A percentile compares a stretch with the other conserved stretches of the same genome.
phyloP scores from a whole-genome alignment of 64 coral and sea anemone genomes.

The Orbicella faveolata region DNA sequence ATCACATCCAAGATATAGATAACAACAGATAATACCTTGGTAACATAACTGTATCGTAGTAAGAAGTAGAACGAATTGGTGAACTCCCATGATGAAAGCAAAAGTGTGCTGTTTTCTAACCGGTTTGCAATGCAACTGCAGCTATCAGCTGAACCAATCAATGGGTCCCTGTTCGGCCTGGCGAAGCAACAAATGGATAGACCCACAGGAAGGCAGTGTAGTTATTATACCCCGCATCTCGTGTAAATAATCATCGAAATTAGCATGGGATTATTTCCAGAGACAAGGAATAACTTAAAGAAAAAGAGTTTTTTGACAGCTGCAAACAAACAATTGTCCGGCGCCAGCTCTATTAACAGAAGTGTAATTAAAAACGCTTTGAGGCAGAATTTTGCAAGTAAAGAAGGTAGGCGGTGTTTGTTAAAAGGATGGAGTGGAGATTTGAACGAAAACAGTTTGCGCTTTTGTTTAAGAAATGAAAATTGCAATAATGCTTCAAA shows the following conservation, averaged over 20 bases:
- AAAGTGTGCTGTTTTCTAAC: too few relatives aligned
- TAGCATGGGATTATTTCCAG: neutral
- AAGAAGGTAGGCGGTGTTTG: neutral
- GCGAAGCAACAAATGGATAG: neutral
- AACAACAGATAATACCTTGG: slow-evolving; percentile 11
- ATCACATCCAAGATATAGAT: neutral
- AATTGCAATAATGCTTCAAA: too few relatives aligned
- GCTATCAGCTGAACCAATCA: neutral
- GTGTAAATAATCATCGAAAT: slow-evolving; percentile 9
- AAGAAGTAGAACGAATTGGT: neutral
- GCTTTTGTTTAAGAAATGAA: too few relatives aligned
- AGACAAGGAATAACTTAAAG: slow-evolving; percentile 12
- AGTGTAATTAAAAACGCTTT: neutral
- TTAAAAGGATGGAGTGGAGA: neutral
- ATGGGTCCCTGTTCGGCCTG: neutral
- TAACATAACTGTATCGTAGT: neutral
- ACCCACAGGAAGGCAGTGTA: neutral
- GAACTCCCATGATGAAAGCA: neutral
- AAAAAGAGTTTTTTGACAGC: slow-evolving; percentile 15
- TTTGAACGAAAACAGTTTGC: too few relatives aligned
- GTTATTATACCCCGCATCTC: neutral
- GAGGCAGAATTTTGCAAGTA: neutral
- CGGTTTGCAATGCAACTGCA: neutral
- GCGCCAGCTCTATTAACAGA: neutral
- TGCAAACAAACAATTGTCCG: neutral